Conservation (phyloP, 2,797 vertebrate species). For the Mormyrops attenuatus region DNA sequence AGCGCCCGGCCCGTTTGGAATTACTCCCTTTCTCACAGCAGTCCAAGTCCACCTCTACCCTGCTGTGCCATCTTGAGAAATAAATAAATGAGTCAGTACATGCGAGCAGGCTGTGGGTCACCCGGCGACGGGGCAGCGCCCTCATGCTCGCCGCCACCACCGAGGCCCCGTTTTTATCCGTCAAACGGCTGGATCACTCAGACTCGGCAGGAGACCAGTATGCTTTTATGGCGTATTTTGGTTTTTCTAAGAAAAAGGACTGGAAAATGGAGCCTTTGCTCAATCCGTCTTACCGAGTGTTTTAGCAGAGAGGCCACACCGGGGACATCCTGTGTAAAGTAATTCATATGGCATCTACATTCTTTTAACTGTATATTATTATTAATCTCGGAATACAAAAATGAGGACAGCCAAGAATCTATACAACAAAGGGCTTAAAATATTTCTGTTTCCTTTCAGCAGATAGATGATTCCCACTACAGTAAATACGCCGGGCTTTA, state of each 20-base stretch:
- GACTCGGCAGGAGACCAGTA: background rate
- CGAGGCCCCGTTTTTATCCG: background rate
- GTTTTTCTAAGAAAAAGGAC: background rate
- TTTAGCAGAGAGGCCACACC: background rate
- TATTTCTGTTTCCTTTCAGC: slow-evolving; percentile 18
- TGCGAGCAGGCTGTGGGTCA: background rate
- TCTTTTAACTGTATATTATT: background rate
- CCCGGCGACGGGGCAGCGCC: background rate
- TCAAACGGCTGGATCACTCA: background rate
- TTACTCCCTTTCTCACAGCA: background rate
- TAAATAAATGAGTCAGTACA: background rate
- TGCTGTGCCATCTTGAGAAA: background rate
- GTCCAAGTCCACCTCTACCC: background rate
- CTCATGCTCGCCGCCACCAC: background rate
- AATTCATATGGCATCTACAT: background rate
- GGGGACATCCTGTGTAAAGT: background rate
- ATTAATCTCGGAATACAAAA: background rate
- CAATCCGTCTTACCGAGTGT: background rate
- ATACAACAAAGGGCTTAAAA: background rate
- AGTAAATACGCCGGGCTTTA: slow-evolving; percentile 28
- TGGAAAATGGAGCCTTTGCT: background rate
- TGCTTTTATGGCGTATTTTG: background rate
- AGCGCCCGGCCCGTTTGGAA: background rate
- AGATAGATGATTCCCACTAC: slow-evolving; percentile 25
- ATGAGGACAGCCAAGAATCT: slow-evolving; percentile 2